phyloP scores from a whole-genome alignment of 1,140 invertebrate genomes.

The Helicoverpa armigera region DNA sequence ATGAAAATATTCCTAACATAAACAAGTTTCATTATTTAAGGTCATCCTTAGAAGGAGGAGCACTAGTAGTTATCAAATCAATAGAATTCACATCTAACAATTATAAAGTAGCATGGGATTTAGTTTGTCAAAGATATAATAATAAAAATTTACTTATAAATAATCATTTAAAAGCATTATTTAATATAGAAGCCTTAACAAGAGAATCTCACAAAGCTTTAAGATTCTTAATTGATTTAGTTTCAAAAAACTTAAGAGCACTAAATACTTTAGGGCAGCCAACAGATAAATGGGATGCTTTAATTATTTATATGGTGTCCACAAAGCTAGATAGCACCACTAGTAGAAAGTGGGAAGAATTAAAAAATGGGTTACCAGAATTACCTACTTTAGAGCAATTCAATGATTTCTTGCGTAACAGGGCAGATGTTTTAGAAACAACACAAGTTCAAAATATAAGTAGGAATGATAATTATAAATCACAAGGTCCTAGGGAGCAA shows the following conservation, averaged over 20 bases:
- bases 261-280: constrained; percentile 5
- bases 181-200: background rate
- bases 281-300: constrained; percentile 29
- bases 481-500: background rate
- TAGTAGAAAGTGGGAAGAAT: constrained; percentile 38
- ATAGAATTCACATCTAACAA: background rate
- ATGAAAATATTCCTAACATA: background rate
- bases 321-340: constrained; percentile 35
- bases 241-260: constrained; percentile 16
- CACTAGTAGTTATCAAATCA: background rate
- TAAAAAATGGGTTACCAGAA: background rate
- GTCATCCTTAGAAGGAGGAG: background rate
- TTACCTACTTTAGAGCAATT: constrained; percentile 22
- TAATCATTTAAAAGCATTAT: constrained; percentile 39
- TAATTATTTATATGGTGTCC: constrained; percentile 24
- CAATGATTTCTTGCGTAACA: constrained; percentile 22
- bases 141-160: constrained; percentile 21
- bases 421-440: constrained; percentile 44
- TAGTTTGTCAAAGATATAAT: background rate
- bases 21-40: background rate
- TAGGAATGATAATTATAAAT: background rate
- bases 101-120: background rate
- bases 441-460: background rate
- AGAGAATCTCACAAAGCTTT: background rate
- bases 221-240: background rate